phyloP scores from a whole-genome alignment of 2,113 vertebrate species.

The Cavia aperea region DNA sequence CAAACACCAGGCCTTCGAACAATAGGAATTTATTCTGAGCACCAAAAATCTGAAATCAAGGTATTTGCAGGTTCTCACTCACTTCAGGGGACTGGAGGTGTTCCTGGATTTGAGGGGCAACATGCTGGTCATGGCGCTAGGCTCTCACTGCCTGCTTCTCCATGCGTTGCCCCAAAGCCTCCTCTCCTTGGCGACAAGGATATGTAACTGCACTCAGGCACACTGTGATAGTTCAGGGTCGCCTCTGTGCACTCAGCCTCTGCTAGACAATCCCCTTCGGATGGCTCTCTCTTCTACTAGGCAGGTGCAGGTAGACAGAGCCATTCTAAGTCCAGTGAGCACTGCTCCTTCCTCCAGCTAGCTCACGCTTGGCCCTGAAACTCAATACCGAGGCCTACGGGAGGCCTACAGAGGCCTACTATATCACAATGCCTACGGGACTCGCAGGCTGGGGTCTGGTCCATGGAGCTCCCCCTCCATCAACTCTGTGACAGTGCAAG shows the following conservation, averaged over 20 bases:
- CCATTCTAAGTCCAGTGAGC: background rate
- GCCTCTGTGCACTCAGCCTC: fast-evolving
- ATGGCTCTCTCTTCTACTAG: background rate
- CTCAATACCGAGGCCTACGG: fast-evolving
- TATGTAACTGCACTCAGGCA: too few species aligned
- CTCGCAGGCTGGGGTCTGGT: too few species aligned
- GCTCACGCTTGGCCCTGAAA: background rate
- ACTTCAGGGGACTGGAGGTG: background rate
- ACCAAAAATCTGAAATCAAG: background rate
- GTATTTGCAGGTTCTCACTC: fast-evolving
- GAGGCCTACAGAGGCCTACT: too few species aligned
- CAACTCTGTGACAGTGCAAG: fast-evolving
- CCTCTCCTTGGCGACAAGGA: too few species aligned
- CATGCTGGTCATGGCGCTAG: fast-evolving
- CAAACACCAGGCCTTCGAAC: too few species aligned
- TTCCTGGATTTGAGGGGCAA: background rate
- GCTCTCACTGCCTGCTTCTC: too few species aligned
- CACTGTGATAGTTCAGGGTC: background rate
- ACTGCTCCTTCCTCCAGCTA: too few species aligned
- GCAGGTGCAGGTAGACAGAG: fast-evolving
- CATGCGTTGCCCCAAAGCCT: too few species aligned
- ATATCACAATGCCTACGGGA: fast-evolving
- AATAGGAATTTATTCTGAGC: background rate
- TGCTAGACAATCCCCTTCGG: fast-evolving
- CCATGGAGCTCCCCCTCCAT: fast-evolving